A percentile compares a stretch with the other conserved stretches of the same genome.
These are phyloP conservation scores for Telmatochromis sp. DNA, from an alignment of 2,113 vertebrate genomes.

Conservation along the genomic window DNA sequence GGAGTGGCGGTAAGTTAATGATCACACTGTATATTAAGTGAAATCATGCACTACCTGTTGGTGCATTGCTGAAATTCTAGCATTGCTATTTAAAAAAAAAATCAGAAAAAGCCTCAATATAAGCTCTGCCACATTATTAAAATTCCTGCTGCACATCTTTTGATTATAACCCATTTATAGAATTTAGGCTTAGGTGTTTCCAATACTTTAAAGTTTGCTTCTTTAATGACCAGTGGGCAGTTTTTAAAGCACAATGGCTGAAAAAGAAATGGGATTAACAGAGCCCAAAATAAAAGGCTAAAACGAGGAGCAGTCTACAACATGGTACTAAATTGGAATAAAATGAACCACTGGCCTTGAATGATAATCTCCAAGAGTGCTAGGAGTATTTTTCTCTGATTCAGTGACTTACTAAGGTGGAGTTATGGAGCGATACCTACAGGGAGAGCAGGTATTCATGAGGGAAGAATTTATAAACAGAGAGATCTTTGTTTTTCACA, in stretches of 20 bases:
- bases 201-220: not conserved
- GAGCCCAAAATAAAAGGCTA: not conserved
- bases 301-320: not conserved
- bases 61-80: not conserved
- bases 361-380: not conserved
- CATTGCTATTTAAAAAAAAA: not conserved
- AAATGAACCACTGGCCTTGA: not conserved
- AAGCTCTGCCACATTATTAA: not conserved
- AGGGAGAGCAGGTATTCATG: constrained; percentile 9
- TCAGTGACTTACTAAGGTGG: not conserved
- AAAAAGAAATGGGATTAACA: not conserved
- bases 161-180: not conserved
- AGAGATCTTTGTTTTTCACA: constrained; percentile 27
- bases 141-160: not conserved
- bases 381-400: not conserved
- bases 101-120: not conserved
- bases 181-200: not conserved
- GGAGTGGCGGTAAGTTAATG: constrained; percentile 83
- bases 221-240: not conserved
- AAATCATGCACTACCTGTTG: not conserved
- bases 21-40: not conserved
- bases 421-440: not conserved
- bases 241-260: not conserved
- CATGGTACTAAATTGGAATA: not conserved
- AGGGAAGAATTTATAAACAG: constrained; percentile 6